phyloP scores from a whole-genome alignment of 2,888 invertebrate genomes.

The Pristionchus japonicus region DNA sequence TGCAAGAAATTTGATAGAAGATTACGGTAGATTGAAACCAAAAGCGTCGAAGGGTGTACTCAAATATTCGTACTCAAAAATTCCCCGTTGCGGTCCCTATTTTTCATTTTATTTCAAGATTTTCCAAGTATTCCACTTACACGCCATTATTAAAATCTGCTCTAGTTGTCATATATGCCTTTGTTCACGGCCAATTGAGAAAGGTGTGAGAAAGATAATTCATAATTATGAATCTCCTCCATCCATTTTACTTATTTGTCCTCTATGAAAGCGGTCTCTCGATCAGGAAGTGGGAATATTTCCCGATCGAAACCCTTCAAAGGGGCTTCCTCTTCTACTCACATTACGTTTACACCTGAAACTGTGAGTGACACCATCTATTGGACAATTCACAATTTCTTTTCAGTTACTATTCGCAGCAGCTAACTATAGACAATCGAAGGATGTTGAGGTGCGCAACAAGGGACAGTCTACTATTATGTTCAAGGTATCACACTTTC shows the following conservation, averaged over 20 bases:
- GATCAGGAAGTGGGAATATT: background rate
- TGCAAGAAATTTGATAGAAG: no score
- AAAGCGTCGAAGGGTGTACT: no score
- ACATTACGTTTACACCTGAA: slow-evolving; percentile 32
- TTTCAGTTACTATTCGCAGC: slow-evolving; percentile 14
- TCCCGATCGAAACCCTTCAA: background rate
- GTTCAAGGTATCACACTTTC: background rate
- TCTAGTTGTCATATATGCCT: no score
- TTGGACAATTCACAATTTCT: background rate
- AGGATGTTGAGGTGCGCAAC: slow-evolving; percentile 3
- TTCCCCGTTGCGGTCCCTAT: no score
- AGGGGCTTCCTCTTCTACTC: background rate
- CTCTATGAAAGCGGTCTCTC: background rate
- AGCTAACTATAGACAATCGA: slow-evolving; percentile 22
- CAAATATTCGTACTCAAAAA: no score
- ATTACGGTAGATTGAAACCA: no score
- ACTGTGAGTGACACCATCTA: background rate
- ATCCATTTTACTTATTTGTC: background rate
- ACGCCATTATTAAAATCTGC: no score
- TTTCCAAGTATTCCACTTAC: no score
- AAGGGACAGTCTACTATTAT: slow-evolving; percentile 3
- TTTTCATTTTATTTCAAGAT: no score
- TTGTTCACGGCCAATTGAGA: no score
- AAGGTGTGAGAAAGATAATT: no score
- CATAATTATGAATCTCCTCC: background rate